Evolutionary conservation across 2,113 vertebrate genomes (phyloP), one percentile per base, ranked within the genome.

Genomic region (Tamias sibiricus): DNA sequence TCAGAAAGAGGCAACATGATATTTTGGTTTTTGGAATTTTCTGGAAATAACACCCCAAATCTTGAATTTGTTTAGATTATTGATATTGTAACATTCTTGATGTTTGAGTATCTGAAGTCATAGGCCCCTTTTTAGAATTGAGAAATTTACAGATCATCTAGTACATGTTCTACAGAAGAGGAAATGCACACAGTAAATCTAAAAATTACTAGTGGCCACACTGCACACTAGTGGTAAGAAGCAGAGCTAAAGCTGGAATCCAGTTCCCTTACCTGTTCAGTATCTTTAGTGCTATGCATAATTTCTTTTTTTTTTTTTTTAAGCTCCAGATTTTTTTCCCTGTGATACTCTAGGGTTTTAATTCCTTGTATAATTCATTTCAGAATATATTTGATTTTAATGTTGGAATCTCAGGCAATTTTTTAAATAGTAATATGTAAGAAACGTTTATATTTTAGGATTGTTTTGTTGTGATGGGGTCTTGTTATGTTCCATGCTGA

Each of bases 21-120:
- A 85, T 0, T 62, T 62, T 62, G 59, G 59, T 30, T 84, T 64
- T 32, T 6, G 54, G 20, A 85, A 54, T 92, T 95, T 85, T 86
- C 66, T 85, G 77, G 85, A 82, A 92, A 47, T 93, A 92, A 20
- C 44, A 89, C 37, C 12, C 59, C 74, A 80, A 80, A 22, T 42
- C n/a, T n/a, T 89, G 71, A 49, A 19, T 57, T 64, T 93, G 13
- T 47, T 52, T 13, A 59, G 52, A 93, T 64, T 54, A 44, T 10
- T 82, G 26, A 85, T 77, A 6, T 47, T 44, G n/a, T 86, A 82
- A 44, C 87, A 74, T 83, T 94, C 19, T 75, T 86, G 47, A 32
- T 90, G n/a, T 49, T 86, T 83, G 40, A 49, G 19, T 81, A 19
- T 81, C 72, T 66, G 59, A 91, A 47, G 35, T 74, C 37, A 80